Evolutionary conservation across 2,888 invertebrate genomes (phyloP).

Genomic region (Koerneria pararmatus): DNA sequence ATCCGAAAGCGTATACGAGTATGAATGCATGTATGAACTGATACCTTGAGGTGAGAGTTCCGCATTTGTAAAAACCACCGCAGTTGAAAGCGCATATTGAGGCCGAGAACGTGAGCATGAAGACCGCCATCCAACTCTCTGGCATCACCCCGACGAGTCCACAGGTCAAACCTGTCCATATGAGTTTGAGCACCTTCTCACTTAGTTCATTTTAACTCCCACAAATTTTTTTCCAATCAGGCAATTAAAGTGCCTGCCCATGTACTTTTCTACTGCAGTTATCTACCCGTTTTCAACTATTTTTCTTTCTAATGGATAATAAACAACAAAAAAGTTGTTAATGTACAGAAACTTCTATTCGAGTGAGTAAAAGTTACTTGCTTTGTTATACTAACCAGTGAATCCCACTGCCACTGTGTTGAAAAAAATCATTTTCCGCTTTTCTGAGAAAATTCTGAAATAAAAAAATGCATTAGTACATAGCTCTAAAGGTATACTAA

Average conservation of each 20-base stretch:
- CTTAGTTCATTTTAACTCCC: no score
- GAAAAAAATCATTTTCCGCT: conserved; percentile 12
- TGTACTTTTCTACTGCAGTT: no score
- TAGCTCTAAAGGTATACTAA: no score
- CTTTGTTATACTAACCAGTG: background rate
- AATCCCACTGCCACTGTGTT: conserved; percentile 12
- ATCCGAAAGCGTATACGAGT: no score
- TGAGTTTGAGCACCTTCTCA: no score
- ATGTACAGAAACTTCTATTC: background rate
- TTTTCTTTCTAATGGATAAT: no score
- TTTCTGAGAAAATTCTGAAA: conserved; percentile 12
- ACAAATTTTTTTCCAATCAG: no score
- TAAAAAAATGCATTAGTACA: background rate
- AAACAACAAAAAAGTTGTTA: no score
- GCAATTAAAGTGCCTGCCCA: no score
- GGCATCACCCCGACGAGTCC: conserved; percentile 19
- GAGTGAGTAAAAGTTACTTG: background rate
- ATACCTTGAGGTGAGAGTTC: conserved; percentile 18
- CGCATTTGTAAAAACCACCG: conserved; percentile 23
- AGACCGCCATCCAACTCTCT: conserved; percentile 12
- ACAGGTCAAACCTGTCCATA: conserved; percentile 22
- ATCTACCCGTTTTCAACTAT: no score
- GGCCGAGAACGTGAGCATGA: background rate
- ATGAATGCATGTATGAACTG: no score
- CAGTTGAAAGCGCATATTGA: conserved; percentile 14